Percentiles rank a stretch among this genome's conserved stretches.
These are phyloP conservation scores for Gnathonemus longibarbis DNA, from an alignment of 2,113 vertebrate species.

Conservation along the genomic window DNA sequence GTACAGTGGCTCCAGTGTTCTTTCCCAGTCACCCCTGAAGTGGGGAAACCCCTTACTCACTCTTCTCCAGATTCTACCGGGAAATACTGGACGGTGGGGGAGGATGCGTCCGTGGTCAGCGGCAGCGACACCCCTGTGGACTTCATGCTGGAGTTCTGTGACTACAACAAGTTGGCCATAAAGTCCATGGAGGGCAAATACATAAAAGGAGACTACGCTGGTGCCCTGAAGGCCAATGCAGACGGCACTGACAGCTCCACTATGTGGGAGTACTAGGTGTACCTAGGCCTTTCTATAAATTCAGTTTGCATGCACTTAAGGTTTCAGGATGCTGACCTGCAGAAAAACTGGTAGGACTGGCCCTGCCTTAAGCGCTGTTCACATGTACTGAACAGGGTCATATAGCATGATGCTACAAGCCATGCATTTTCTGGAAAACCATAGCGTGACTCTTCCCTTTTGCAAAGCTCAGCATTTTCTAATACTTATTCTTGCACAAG, in stretches of 20 bases:
- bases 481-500: background rate
- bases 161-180: conserved; percentile 90
- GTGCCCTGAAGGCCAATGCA: conserved; percentile 80
- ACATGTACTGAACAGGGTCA: background rate
- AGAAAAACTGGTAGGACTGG: background rate
- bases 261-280: conserved; percentile 86
- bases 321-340: background rate
- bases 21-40: background rate
- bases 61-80: conserved; percentile 71
- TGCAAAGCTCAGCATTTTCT: conserved; percentile 4
- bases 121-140: conserved; percentile 72
- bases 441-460: background rate
- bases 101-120: conserved; percentile 74
- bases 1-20: background rate
- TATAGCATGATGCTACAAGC: background rate
- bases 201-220: conserved; percentile 89
- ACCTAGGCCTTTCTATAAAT: conserved; percentile 38
- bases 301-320: conserved; percentile 14
- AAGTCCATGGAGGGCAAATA: conserved; percentile 76
- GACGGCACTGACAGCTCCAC: conserved; percentile 77
- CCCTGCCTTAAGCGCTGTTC: background rate
- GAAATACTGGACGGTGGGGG: conserved; percentile 88
- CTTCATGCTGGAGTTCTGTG: conserved; percentile 92
- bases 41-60: conserved; percentile 14
- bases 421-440: background rate